phyloP scores from a whole-genome alignment of 2,797 vertebrate species.

The Pyrocephalus nanus region DNA sequence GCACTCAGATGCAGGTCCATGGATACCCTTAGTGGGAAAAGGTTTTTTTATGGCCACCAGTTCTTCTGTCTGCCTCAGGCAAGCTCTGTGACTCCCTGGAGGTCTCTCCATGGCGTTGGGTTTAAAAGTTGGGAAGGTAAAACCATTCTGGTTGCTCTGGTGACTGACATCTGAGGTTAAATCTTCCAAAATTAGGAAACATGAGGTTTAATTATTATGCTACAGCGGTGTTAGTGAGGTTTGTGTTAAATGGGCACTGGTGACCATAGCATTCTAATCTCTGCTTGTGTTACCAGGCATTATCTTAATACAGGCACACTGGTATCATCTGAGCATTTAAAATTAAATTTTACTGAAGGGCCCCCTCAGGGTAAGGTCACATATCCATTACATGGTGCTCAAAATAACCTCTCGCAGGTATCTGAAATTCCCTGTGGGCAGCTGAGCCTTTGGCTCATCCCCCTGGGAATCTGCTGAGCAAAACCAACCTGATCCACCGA shows the following conservation, averaged over 20 bases:
- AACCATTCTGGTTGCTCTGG: not conserved
- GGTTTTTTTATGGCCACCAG: not conserved
- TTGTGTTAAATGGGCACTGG: not conserved
- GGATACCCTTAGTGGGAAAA: not conserved
- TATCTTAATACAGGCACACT: not conserved
- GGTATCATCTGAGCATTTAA: not conserved
- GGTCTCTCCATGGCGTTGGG: accelerated
- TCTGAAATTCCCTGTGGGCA: not conserved
- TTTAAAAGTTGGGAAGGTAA: not conserved
- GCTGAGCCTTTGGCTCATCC: not conserved
- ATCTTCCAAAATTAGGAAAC: not conserved
- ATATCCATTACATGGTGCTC: not conserved
- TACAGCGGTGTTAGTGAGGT: not conserved
- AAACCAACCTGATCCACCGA: not conserved
- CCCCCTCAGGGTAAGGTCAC: not conserved
- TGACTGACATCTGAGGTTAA: not conserved
- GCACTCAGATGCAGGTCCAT: not conserved
- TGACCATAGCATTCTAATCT: not conserved
- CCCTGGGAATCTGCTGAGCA: not conserved
- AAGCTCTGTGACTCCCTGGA: not conserved
- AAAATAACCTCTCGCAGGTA: not conserved
- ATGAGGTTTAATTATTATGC: not conserved
- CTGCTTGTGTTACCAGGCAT: not conserved
- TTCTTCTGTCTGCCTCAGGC: not conserved
- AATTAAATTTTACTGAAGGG: not conserved